Conservation (phyloP, 2,888 invertebrate species). For the Trisateles emortualis region DNA sequence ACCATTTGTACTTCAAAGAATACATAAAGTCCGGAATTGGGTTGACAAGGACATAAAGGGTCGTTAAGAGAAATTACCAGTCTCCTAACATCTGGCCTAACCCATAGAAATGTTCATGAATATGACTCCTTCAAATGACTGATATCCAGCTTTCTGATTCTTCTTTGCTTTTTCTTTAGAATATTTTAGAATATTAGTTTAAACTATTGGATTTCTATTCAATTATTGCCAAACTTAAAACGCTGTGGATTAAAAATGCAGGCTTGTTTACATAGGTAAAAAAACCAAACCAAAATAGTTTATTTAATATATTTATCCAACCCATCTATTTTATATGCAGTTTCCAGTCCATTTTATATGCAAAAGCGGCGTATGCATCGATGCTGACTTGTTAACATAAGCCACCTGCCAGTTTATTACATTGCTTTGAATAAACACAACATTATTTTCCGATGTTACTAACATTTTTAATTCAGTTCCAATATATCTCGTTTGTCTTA, state of each 20-base stretch:
- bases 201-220: no score
- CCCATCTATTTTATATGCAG: neutral
- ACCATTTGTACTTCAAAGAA: neutral
- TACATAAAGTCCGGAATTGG: neutral
- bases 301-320: no score
- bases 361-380: neutral
- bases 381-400: neutral
- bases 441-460: neutral
- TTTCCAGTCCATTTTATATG: neutral
- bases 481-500: constrained; percentile 2
- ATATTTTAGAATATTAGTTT: no score
- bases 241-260: no score
- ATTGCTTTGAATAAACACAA: neutral
- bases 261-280: no score
- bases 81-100: no score
- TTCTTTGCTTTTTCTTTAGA: no score
- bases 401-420: neutral
- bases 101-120: no score
- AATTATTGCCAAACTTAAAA: no score
- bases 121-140: no score
- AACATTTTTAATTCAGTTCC: neutral
- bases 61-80: neutral
- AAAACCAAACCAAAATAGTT: no score
- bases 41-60: neutral
- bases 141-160: no score